Evolutionary conservation across 2,797 vertebrate genomes (phyloP).

Genomic region (Sus cebifrons): DNA sequence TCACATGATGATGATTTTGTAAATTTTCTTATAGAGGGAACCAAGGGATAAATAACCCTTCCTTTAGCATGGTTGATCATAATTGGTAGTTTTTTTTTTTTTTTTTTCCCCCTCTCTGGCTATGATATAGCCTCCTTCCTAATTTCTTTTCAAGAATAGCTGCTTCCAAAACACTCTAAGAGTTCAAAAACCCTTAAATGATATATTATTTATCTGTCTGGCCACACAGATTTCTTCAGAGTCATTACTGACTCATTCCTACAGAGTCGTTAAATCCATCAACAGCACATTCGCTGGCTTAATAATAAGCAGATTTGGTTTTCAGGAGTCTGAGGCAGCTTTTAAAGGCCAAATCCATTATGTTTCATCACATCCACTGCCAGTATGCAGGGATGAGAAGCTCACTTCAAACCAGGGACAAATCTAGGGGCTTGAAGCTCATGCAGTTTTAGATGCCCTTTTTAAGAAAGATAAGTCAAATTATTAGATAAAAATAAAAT

Average conservation of each 20-base stretch:
- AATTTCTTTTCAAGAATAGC: constrained; percentile 66
- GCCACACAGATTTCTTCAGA: constrained; percentile 70
- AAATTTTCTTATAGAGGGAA: neutral
- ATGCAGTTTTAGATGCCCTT: neutral
- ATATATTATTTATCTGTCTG: constrained; percentile 82
- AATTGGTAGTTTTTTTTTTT: constrained; percentile 29
- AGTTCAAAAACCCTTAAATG: constrained; percentile 71
- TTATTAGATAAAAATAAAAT: neutral
- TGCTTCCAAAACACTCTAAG: constrained; percentile 66
- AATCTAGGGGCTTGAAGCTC: neutral
- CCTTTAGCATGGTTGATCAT: constrained; percentile 6
- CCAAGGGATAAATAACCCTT: constrained; percentile 36
- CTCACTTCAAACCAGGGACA: neutral
- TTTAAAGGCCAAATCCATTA: constrained; percentile 33
- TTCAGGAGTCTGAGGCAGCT: constrained; percentile 61
- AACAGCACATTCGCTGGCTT: constrained; percentile 68
- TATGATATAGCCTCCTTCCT: neutral
- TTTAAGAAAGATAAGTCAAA: constrained; percentile 40
- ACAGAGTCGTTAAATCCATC: constrained; percentile 79
- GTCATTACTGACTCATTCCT: constrained; percentile 75
- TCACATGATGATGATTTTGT: neutral
- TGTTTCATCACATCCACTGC: neutral
- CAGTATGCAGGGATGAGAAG: neutral
- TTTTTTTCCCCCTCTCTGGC: neutral
- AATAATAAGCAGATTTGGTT: constrained; percentile 73